Conservation (phyloP, 1,140 invertebrate genomes). For the Danaus plexippus region DNA sequence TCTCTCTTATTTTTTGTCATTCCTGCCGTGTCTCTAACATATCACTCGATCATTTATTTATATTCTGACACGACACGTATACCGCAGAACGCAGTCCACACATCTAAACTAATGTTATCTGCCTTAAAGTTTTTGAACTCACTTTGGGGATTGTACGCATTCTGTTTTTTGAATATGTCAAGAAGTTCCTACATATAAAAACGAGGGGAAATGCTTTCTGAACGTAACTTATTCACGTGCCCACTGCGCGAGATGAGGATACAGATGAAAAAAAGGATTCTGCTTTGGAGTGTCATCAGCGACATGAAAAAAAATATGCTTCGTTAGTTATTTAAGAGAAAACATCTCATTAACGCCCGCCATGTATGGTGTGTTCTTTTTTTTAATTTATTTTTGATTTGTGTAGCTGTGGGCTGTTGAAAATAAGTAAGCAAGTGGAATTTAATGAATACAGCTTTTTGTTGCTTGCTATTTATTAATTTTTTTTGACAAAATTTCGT, state of each 20-base stretch:
- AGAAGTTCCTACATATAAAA: slow-evolving; percentile 14
- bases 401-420: too few relatives aligned
- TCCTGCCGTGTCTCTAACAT: too few relatives aligned
- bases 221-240: slow-evolving; percentile 22
- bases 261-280: slow-evolving; percentile 7
- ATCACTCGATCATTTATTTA: slow-evolving; percentile 13
- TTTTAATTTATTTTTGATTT: too few relatives aligned
- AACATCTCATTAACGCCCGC: too few relatives aligned
- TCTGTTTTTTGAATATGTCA: slow-evolving; percentile 8
- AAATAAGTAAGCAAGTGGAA: too few relatives aligned
- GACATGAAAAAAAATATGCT: slow-evolving; percentile 12
- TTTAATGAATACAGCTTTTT: too few relatives aligned
- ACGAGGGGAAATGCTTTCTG: slow-evolving; percentile 17
- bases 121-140: background rate
- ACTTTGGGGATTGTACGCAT: slow-evolving; percentile 6
- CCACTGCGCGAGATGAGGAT: slow-evolving; percentile 19
- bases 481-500: too few relatives aligned
- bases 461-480: too few relatives aligned
- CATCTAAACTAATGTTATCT: too few relatives aligned
- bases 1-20: too few relatives aligned
- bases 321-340: slow-evolving; percentile 10
- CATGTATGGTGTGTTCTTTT: too few relatives aligned
- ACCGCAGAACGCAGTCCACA: background rate
- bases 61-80: slow-evolving; percentile 5
- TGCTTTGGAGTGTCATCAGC: slow-evolving; percentile 15